Evolutionary conservation across 2,888 invertebrate genomes (phyloP).

Genomic region (Graphium colonna): DNA sequence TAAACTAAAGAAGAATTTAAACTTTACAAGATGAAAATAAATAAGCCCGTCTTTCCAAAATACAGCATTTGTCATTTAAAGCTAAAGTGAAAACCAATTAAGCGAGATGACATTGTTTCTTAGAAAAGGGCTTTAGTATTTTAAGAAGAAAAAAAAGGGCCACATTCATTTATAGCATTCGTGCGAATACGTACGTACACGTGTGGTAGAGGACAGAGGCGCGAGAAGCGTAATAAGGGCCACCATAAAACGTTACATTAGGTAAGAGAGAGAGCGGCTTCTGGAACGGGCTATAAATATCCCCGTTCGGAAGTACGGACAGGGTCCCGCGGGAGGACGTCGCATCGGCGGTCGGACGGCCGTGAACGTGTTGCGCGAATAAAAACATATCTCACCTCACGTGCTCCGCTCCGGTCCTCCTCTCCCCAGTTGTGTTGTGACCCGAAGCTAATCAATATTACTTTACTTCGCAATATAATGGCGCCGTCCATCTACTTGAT

Average conservation of each 20-base stretch:
- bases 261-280: slow-evolving; percentile 69
- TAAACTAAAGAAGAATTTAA: too few species aligned
- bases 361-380: slow-evolving; percentile 74
- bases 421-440: slow-evolving; percentile 34
- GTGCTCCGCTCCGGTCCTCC: slow-evolving; percentile 40
- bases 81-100: too few species aligned
- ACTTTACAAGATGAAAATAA: background rate
- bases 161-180: slow-evolving; percentile 18
- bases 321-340: slow-evolving; percentile 74
- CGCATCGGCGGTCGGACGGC: slow-evolving; percentile 58
- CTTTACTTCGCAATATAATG: slow-evolving; percentile 59
- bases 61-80: slow-evolving; percentile 3
- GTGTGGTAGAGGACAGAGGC: slow-evolving; percentile 53
- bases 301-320: slow-evolving; percentile 76
- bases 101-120: too few species aligned
- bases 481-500: slow-evolving; percentile 49
- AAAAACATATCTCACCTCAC: slow-evolving; percentile 70
- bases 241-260: slow-evolving; percentile 79
- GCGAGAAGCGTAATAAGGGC: slow-evolving; percentile 75
- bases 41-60: slow-evolving; percentile 17
- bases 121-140: slow-evolving; percentile 15
- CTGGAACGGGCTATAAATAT: slow-evolving; percentile 78
- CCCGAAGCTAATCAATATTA: slow-evolving; percentile 68
- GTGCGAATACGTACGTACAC: slow-evolving; percentile 32
- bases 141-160: too few species aligned